Evolutionary conservation across 2,797 vertebrate species (phyloP).

Genomic region (Pipistrellus kuhlii): DNA sequence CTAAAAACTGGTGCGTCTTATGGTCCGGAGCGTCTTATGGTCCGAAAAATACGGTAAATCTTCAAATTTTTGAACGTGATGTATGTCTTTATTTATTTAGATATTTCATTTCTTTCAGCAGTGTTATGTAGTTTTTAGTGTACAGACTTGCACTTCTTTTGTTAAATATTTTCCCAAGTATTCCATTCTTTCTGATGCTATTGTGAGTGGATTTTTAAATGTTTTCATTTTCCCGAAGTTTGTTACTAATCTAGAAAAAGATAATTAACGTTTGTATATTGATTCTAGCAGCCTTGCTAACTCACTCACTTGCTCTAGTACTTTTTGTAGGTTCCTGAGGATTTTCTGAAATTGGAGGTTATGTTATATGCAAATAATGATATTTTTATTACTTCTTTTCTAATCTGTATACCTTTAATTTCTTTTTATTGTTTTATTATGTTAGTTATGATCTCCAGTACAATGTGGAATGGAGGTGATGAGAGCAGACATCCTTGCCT

Average conservation of each 20-base stretch:
- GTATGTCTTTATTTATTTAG: not conserved
- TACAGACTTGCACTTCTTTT: not conserved
- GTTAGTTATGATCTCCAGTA: not conserved
- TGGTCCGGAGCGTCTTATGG: too few species aligned
- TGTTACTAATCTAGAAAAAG: not conserved
- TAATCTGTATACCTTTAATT: not conserved
- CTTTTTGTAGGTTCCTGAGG: not conserved
- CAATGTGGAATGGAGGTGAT: not conserved
- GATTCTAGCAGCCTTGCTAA: not conserved
- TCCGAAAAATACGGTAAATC: too few species aligned
- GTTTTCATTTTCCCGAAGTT: not conserved
- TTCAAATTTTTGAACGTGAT: not conserved
- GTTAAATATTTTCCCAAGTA: constrained; percentile 35
- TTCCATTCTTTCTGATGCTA: constrained; percentile 24
- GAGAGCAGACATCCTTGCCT: not conserved
- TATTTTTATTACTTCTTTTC: not conserved
- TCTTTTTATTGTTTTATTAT: not conserved
- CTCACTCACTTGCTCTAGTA: constrained; percentile 16
- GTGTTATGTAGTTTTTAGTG: not conserved
- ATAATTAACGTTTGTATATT: constrained; percentile 29
- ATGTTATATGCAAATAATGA: not conserved
- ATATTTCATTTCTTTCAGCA: not conserved
- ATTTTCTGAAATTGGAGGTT: constrained; percentile 42
- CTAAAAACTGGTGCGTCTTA: too few species aligned
- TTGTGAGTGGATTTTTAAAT: not conserved